Percentiles rank a stretch among this genome's conserved stretches.
Conservation (phyloP, 2,113 vertebrate species). For the Eulemur macaco region DNA sequence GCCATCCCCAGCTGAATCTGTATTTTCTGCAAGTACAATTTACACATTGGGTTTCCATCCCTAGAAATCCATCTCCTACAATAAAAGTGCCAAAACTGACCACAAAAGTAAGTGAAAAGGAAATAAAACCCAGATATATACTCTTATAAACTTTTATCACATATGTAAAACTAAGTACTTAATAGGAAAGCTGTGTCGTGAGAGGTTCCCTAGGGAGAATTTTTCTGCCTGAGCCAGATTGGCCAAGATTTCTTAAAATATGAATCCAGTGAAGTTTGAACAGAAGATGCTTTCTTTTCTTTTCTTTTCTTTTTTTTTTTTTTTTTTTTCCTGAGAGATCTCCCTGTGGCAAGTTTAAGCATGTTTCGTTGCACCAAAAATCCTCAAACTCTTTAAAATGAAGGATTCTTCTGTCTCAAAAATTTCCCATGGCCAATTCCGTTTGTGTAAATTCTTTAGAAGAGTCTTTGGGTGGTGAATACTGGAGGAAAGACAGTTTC, state of each 20-base stretch:
- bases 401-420: neutral
- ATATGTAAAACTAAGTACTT: neutral
- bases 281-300: neutral
- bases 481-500: neutral
- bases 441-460: neutral
- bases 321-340: neutral
- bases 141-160: neutral
- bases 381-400: neutral
- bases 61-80: conserved; percentile 10
- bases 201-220: neutral
- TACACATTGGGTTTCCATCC: neutral
- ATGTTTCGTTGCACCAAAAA: neutral
- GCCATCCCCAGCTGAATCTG: neutral
- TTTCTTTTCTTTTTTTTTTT: neutral
- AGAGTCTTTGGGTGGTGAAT: neutral
- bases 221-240: neutral
- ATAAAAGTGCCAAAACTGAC: neutral
- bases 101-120: neutral
- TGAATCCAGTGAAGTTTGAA: neutral
- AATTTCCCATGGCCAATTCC: neutral
- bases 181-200: neutral
- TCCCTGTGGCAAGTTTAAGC: neutral
- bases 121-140: neutral
- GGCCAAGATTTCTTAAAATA: neutral
- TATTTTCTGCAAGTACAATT: neutral